A percentile compares a stretch with the other conserved stretches of the same genome.
Evolutionary conservation across 2,113 vertebrate species (phyloP).

Genomic region (Turnix velox): DNA sequence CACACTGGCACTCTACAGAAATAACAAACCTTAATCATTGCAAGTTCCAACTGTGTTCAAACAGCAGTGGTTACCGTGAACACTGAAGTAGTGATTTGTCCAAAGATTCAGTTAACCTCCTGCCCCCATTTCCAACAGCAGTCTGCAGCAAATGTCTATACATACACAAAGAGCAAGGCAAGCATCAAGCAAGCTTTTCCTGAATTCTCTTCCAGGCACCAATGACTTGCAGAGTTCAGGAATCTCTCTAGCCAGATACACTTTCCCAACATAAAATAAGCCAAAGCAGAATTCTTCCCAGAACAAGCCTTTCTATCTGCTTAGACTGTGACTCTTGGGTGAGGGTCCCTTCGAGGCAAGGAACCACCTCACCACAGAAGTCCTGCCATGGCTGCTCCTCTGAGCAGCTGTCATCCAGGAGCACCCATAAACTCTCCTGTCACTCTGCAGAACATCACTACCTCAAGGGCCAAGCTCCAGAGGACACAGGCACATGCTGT

Average conservation of each 20-base stretch:
- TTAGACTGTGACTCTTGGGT: too few species aligned
- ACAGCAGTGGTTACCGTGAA: background rate
- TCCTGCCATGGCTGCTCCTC: background rate
- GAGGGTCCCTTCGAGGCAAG: rapidly evolving
- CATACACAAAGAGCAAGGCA: rapidly evolving
- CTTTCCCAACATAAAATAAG: background rate
- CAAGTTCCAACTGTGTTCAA: background rate
- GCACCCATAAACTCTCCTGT: background rate
- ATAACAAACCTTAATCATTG: slow-evolving; percentile 16
- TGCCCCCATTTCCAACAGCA: background rate
- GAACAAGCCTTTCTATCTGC: background rate
- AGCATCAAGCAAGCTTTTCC: background rate
- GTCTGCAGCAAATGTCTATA: background rate
- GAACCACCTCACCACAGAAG: background rate
- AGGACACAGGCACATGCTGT: background rate
- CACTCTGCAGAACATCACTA: background rate
- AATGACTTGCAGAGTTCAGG: background rate
- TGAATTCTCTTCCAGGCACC: background rate
- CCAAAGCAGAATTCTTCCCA: background rate
- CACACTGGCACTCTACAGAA: background rate
- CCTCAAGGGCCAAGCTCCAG: background rate
- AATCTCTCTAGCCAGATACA: background rate
- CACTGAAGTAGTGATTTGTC: background rate
- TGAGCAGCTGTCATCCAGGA: background rate
- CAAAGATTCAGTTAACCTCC: background rate